phyloP scores from a whole-genome alignment of 2,797 vertebrate species.

The Dallia pectoralis region DNA sequence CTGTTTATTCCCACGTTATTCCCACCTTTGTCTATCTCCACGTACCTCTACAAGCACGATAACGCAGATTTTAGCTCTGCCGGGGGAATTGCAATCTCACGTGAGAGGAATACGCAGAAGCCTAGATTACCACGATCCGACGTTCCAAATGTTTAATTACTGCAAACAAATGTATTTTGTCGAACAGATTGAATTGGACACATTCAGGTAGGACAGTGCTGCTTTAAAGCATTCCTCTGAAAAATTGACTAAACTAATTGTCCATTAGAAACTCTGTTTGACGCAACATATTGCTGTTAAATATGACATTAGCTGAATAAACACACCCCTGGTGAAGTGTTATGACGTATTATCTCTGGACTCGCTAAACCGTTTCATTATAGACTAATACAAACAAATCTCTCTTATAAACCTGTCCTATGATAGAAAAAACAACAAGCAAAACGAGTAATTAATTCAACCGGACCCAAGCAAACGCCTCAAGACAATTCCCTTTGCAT shows the following conservation, averaged over 20 bases:
- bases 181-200: too few species aligned
- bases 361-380: not conserved
- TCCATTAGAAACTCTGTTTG: too few species aligned
- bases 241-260: too few species aligned
- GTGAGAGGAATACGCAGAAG: not conserved
- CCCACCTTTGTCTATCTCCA: not conserved
- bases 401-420: not conserved
- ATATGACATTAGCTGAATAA: too few species aligned
- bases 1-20: not conserved
- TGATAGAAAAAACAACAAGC: slow-evolving; percentile 8
- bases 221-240: too few species aligned
- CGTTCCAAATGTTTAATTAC: not conserved
- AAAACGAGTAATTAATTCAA: slow-evolving; percentile 7
- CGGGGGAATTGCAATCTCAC: not conserved
- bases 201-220: too few species aligned
- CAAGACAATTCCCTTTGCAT: slow-evolving; percentile 19
- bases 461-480: slow-evolving; percentile 28
- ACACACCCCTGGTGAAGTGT: not conserved
- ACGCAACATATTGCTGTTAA: too few species aligned
- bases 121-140: slow-evolving; percentile 1
- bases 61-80: not conserved
- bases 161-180: too few species aligned
- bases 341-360: not conserved
- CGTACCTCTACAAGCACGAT: not conserved
- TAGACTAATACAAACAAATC: slow-evolving; percentile 32